These are phyloP conservation scores for Urocynchramus pylzowi DNA, from an alignment of 2,113 vertebrate genomes.

Conservation along the genomic window DNA sequence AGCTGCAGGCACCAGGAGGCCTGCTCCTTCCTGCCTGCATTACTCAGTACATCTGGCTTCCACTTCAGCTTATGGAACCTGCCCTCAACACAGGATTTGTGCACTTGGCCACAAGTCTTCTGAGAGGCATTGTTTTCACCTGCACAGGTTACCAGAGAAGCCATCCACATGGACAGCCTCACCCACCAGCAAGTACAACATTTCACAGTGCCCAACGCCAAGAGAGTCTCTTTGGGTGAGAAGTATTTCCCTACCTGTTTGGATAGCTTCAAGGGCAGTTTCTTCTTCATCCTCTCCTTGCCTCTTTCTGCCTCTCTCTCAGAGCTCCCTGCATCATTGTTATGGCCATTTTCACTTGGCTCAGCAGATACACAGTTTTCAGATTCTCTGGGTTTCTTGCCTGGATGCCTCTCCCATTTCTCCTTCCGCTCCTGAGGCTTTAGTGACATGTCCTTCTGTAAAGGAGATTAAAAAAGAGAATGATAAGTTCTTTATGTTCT, in stretches of 20 bases:
- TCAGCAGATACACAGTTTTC: slow-evolving; percentile 85
- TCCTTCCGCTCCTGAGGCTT: slow-evolving; percentile 89
- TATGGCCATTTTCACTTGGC: slow-evolving; percentile 85
- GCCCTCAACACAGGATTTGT: not conserved
- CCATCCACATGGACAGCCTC: not conserved
- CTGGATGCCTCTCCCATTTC: slow-evolving; percentile 78
- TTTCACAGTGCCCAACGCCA: not conserved
- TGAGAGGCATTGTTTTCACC: not conserved
- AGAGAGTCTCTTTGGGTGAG: rapidly evolving
- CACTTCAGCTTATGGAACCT: not conserved
- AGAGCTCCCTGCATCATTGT: slow-evolving; percentile 76
- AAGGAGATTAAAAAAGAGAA: not conserved
- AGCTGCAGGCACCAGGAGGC: not conserved
- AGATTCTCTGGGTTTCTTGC: slow-evolving; percentile 84
- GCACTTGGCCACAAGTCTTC: not conserved
- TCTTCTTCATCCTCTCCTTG: slow-evolving; percentile 88
- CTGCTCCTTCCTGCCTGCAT: not conserved
- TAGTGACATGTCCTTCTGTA: slow-evolving; percentile 86
- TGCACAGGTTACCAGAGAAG: not conserved
- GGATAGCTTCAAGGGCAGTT: slow-evolving; percentile 86
- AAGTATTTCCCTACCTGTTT: slow-evolving; percentile 82
- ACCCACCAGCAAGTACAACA: not conserved
- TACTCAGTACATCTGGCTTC: not conserved
- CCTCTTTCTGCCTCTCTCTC: slow-evolving; percentile 85
- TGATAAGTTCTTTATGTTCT: not conserved